Evolutionary conservation across 2,888 invertebrate genomes (phyloP).

Genomic region (Heteropelma amictum): DNA sequence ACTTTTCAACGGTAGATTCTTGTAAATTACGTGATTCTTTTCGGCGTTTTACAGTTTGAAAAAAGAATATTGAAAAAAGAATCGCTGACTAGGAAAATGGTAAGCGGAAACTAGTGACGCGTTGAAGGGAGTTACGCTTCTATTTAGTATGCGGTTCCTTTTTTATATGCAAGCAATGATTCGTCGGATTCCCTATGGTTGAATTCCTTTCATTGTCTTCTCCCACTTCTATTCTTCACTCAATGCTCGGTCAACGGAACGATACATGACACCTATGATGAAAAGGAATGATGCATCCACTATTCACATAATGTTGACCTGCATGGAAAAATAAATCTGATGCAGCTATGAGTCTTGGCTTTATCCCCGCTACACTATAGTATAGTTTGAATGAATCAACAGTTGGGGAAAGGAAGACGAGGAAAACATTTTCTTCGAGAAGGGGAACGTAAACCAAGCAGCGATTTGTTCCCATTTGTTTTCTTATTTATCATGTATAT

Average conservation of each 20-base stretch:
- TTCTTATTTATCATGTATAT: background rate
- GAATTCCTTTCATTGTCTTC: background rate
- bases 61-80: no score
- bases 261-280: background rate
- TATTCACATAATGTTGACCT: background rate
- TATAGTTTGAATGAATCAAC: background rate
- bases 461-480: background rate
- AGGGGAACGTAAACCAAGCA: no score
- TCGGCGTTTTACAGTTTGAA: no score
- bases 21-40: no score
- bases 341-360: background rate
- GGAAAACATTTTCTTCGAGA: background rate
- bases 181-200: constrained; percentile 1
- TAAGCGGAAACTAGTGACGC: constrained; percentile 12
- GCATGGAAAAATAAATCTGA: background rate
- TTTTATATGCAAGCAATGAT: constrained; percentile 6
- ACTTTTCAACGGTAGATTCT: no score
- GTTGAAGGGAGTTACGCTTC: background rate
- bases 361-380: background rate
- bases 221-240: constrained; percentile 24
- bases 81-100: background rate
- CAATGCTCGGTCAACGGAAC: background rate
- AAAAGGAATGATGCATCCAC: constrained; percentile 8
- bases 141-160: background rate
- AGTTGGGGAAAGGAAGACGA: background rate